Evolutionary conservation across 2,888 invertebrate genomes (phyloP), one percentile per base, ranked within the genome.

Genomic region (Eupithecia inturbata): DNA sequence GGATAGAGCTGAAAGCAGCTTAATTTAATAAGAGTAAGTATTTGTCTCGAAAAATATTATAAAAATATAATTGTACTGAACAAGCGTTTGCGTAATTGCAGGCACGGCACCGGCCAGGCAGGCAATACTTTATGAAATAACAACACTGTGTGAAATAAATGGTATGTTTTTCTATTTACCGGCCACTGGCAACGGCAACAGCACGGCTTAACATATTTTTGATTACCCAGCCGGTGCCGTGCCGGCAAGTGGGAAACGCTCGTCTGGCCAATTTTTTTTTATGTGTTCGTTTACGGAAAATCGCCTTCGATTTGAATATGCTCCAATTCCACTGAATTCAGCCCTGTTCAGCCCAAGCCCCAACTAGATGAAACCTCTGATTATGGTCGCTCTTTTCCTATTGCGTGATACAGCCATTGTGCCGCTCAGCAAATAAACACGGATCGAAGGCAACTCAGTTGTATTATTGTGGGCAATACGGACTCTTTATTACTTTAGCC

Each of bases 341-440:
- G 19, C 64, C 60, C 70, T 70, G 73, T 82, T 83, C 84, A 88
- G 83, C 83, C 82, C 82, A 83, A 81, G 62, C 19, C 26, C 12
- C 14, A 0, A 78, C 80, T 82, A 75, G 76, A 82, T 81, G 77
- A 80, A 82, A 82, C 80, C 80, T 82, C 81, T 85, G 83, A 87
- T 86, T 88, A 84, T 83, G 82, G 82, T 81, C 81, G 76, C 81
- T 78, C 79, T 81, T 82, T 82, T 57, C 82, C 80, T 83, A 84
- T 82, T 80, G 80, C 79, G 76, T 80, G 82, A 84, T 83, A 82
- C 72, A 77, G 75, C 79, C 76, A 82, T 85, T 83, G 82, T 83
- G 78, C 77, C 72, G 75, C 12, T 57, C 26, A 80, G 80, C 80
- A 82, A 81, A 83, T 83, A 83, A 83, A 83, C 78, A 83, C 78